Evolutionary conservation across 2,888 invertebrate genomes (phyloP), one percentile per base, ranked within the genome.

Genomic region (Tupiocoris notatus): DNA sequence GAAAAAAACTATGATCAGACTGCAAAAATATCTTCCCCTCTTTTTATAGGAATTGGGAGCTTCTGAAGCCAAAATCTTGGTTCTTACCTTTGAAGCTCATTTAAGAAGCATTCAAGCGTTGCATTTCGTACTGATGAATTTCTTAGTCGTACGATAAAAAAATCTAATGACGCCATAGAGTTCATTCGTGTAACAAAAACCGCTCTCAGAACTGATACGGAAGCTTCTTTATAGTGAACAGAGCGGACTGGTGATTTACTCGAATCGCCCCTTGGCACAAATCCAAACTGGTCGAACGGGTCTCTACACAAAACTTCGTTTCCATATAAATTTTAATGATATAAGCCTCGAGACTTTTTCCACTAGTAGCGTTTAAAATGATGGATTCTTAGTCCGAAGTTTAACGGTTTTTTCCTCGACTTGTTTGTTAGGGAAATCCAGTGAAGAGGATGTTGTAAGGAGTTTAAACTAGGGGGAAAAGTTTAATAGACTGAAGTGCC

Each of bases 401-500:
- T 39, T 39, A 39, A 3, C 39, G 39, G 6, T n/a, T n/a, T n/a
- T n/a, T n/a, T n/a, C n/a, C n/a, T n/a, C n/a, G n/a, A n/a, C n/a
- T n/a, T n/a, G n/a, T n/a, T n/a, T n/a, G n/a, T n/a, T n/a, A n/a
- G n/a, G n/a, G n/a, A n/a, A n/a, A n/a, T n/a, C 39, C 6, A 12
- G 39, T 39, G 39, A 39, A 39, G 39, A 12, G 39, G 39, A 39
- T 3, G 39, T 3, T n/a, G n/a, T n/a, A n/a, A n/a, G n/a, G n/a
- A n/a, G n/a, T n/a, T n/a, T n/a, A n/a, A n/a, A n/a, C n/a, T n/a
- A 12, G 39, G 39, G 3, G 39, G 39, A 59, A 59, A 70, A 59
- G 59, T 58, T 70, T 70, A 70, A 70, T 70, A 70, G 70, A 70
- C 25, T 59, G 58, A 70, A 70, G 70, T 70, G 70, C 70, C 70